Evolutionary conservation across 1,140 invertebrate genomes (phyloP).

Genomic region (Drosophila nebulosa): DNA sequence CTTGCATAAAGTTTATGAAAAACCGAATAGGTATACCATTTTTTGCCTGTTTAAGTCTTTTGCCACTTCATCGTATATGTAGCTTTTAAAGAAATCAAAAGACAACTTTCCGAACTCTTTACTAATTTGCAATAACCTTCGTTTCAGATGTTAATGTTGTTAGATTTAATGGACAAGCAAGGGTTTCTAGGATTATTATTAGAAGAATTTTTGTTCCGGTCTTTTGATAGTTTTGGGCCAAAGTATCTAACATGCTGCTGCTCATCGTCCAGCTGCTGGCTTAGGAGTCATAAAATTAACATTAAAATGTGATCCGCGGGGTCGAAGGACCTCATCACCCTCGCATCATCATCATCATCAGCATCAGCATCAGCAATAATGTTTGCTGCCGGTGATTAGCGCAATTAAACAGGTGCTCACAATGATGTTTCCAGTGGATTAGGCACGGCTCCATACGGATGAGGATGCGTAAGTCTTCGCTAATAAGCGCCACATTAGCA

Average conservation of each 20-base stretch:
- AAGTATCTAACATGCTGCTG: background rate
- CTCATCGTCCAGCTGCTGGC: background rate
- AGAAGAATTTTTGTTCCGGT: background rate
- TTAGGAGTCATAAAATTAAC: constrained; percentile 40
- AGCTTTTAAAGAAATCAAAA: too few relatives aligned
- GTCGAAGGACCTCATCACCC: constrained; percentile 1
- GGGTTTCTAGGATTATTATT: too few relatives aligned
- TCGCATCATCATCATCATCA: too few relatives aligned
- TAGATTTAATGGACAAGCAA: background rate
- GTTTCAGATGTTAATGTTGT: too few relatives aligned
- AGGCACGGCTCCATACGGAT: constrained; percentile 25
- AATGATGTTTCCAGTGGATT: constrained; percentile 80
- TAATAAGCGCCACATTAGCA: constrained; percentile 70
- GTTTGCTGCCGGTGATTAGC: constrained; percentile 75
- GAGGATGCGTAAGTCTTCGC: constrained; percentile 30
- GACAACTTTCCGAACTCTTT: too few relatives aligned
- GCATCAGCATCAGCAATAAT: too few relatives aligned
- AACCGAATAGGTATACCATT: too few relatives aligned
- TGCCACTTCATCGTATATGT: too few relatives aligned
- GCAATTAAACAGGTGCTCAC: constrained; percentile 81
- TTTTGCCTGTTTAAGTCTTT: too few relatives aligned
- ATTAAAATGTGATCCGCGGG: constrained; percentile 33
- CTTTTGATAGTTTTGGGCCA: background rate
- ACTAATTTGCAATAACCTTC: too few relatives aligned
- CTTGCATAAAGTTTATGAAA: too few relatives aligned